Conservation (phyloP, 2,797 vertebrate genomes). For the Neostethus bicornis region DNA sequence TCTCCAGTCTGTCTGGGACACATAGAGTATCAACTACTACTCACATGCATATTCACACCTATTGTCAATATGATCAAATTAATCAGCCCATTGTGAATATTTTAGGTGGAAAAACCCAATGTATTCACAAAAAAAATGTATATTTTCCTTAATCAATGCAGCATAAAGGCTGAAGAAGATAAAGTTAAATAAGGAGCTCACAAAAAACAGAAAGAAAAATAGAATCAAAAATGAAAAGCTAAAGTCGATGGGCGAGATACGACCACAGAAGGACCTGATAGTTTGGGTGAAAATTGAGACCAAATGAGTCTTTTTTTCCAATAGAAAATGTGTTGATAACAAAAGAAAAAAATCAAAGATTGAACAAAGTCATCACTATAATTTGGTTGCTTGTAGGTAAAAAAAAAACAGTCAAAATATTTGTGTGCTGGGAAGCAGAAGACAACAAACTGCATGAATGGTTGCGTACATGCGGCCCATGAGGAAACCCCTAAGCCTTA, state of each 20-base stretch:
- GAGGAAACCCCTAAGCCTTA: constrained; percentile 42
- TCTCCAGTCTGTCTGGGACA: too few species aligned
- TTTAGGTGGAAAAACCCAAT: too few species aligned
- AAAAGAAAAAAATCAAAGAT: constrained; percentile 7
- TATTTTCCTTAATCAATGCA: too few species aligned
- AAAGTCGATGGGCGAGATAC: constrained; percentile 75
- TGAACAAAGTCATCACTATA: constrained; percentile 14
- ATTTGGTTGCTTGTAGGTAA: constrained; percentile 12
- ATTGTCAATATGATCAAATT: too few species aligned
- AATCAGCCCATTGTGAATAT: too few species aligned
- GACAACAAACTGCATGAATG: constrained; percentile 33
- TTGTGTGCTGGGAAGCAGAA: constrained; percentile 41
- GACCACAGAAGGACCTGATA: constrained; percentile 76
- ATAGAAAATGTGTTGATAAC: constrained; percentile 7
- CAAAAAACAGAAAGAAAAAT: too few species aligned
- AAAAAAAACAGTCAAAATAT: constrained; percentile 33
- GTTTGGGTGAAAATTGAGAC: constrained; percentile 33
- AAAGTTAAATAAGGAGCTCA: too few species aligned
- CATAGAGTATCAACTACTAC: too few species aligned
- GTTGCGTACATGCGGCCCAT: constrained; percentile 39
- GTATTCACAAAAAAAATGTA: too few species aligned
- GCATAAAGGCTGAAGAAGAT: too few species aligned
- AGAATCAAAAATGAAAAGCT: too few species aligned
- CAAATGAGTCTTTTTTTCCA: constrained; percentile 9
- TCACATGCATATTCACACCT: too few species aligned